A percentile compares a stretch with the other conserved stretches of the same genome.
Conservation (phyloP, 2,797 vertebrate species). For the Vireo griseus region DNA sequence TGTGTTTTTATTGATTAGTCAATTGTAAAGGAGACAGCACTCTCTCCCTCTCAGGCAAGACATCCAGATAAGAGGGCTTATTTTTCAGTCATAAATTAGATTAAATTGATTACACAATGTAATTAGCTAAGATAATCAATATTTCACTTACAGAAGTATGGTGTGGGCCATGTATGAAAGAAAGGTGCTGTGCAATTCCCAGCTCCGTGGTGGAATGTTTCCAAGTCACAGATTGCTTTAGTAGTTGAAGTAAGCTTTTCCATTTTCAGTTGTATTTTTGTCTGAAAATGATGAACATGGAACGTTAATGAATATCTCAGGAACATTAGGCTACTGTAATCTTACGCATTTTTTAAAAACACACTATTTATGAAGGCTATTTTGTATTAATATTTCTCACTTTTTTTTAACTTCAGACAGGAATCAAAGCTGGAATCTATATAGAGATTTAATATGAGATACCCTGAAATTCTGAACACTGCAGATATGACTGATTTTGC, state of each 20-base stretch:
- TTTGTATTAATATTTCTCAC: not conserved
- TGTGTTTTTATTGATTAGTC: conserved; percentile 37
- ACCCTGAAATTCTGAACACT: not conserved
- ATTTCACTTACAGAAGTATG: conserved; percentile 82
- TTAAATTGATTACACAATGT: not conserved
- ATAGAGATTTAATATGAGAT: not conserved
- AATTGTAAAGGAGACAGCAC: not conserved
- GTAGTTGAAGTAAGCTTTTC: conserved; percentile 82
- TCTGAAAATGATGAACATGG: conserved; percentile 67
- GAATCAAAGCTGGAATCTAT: not conserved
- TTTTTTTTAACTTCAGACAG: not conserved
- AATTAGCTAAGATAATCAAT: not conserved
- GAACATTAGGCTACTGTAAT: not conserved
- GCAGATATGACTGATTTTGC: not conserved
- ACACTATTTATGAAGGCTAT: not conserved
- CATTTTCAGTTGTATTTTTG: conserved; percentile 86
- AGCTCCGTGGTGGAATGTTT: conserved; percentile 77
- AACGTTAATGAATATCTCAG: not conserved
- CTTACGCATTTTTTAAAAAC: not conserved
- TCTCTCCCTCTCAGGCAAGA: not conserved
- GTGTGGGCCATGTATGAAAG: conserved; percentile 87
- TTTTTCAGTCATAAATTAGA: conserved; percentile 20
- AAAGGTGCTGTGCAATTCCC: conserved; percentile 68
- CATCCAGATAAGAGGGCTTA: not conserved
- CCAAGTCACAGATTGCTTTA: conserved; percentile 84